A percentile compares a stretch with the other conserved stretches of the same genome.
These are phyloP conservation scores for Amorpha juglandis DNA, from an alignment of 2,888 invertebrate species.

Conservation along the genomic window DNA sequence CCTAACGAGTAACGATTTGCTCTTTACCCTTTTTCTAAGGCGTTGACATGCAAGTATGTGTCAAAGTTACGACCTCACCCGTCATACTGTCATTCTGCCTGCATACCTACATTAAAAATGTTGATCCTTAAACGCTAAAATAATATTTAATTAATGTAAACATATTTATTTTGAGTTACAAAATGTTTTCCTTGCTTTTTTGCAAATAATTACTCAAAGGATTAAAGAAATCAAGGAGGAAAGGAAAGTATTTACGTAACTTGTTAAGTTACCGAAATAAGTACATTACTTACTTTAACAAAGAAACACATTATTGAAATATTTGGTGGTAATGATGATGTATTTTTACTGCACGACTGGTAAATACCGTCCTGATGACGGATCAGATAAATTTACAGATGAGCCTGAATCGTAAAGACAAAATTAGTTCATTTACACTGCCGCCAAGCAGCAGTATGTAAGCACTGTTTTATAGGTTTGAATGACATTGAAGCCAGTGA, in stretches of 20 bases:
- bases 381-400: background rate
- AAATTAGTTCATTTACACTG: background rate
- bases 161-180: conserved; percentile 5
- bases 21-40: conserved; percentile 20
- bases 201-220: conserved; percentile 9
- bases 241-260: background rate
- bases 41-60: conserved; percentile 18
- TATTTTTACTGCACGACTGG: background rate
- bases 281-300: conserved; percentile 12
- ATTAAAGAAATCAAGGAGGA: no score
- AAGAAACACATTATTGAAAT: conserved; percentile 9
- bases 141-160: background rate
- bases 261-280: background rate
- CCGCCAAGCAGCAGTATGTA: no score
- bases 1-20: conserved; percentile 6
- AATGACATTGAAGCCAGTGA: no score
- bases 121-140: no score
- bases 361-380: background rate
- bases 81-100: background rate
- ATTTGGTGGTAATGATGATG: conserved; percentile 9
- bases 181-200: conserved; percentile 11
- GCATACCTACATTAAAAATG: no score
- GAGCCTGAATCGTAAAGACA: no score
- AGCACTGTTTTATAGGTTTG: no score
- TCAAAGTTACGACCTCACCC: conserved; percentile 5